Conservation (phyloP, 1,140 invertebrate species). For the Diabrotica virgifera region DNA sequence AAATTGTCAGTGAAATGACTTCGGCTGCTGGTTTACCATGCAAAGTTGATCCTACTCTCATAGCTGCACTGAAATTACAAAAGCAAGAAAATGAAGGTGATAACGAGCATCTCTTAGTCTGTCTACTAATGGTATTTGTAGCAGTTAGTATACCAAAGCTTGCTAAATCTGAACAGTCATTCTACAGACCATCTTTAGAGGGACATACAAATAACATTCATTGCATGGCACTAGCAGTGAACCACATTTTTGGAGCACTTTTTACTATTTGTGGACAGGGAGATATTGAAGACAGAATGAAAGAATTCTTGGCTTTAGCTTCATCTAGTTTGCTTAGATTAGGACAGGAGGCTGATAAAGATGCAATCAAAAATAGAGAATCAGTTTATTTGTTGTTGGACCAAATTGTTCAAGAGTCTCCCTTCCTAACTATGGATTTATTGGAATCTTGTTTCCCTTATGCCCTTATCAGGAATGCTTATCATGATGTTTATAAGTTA, state of each 20-base stretch:
- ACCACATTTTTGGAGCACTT: constrained; percentile 93
- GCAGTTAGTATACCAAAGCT: constrained; percentile 96
- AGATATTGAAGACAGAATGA: constrained; percentile 96
- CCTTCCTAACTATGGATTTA: constrained; percentile 96
- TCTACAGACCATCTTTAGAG: constrained; percentile 87
- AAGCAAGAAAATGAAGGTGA: constrained; percentile 81
- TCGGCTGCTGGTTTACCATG: constrained; percentile 90
- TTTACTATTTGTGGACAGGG: constrained; percentile 93
- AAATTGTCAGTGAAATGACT: constrained; percentile 94
- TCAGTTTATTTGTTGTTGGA: constrained; percentile 94
- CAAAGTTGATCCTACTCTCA: constrained; percentile 92
- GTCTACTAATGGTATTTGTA: constrained; percentile 97
- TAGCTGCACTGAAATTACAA: constrained; percentile 80
- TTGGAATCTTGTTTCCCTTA: constrained; percentile 98
- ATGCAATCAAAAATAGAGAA: constrained; percentile 89
- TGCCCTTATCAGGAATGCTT: constrained; percentile 92
- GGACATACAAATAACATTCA: constrained; percentile 98
- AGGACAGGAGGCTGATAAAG: constrained; percentile 94
- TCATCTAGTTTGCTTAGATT: constrained; percentile 92
- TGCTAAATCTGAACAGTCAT: constrained; percentile 85
- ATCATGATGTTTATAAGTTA: constrained; percentile 91
- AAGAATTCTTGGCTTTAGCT: constrained; percentile 95
- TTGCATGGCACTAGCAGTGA: constrained; percentile 94
- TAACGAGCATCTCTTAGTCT: constrained; percentile 86
- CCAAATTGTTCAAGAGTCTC: constrained; percentile 95